Base-by-base conservation (phyloP, 2,797 vertebrate species). In the Trichosurus vulpecula region DNA sequence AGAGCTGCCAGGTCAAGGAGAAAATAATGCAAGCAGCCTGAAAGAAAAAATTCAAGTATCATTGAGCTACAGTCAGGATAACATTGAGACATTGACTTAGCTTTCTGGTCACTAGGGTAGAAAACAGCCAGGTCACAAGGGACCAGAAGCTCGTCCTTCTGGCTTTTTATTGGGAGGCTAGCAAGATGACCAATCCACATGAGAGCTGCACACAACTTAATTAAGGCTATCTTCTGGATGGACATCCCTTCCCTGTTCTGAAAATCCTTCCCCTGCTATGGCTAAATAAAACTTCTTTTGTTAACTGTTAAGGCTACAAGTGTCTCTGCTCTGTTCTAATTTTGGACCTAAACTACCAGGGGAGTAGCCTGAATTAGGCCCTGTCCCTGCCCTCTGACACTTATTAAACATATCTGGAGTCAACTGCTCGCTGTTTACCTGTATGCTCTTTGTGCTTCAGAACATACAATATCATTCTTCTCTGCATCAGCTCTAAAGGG, bases 381-480 rank as follows among this genome's bases (percentile, higher is more conserved):
- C 12, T n/a, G 11, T 35, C 58, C 31, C 58, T n/a, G 16, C 35
- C 16, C 61, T 74, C 35, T 74, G 35, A 74, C 35, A n/a, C 35
- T n/a, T 74, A 61, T 35, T 35, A 61, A 66, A n/a, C 0, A 35
- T 0, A 11, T 0, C 13, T 12, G n/a, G 47, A 47, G 13, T 0
- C 10, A 54, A 2, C 0, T 0, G 31, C 47, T 27, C 31, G 0
- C 54, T 90, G 54, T 51, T 91, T 61, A n/a, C 54, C 54, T 55
- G 0, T 1, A 0, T 0, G 31, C 9, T 12, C 87, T 6, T 4
- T 1, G 52, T 58, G 51, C 22, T 93, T 31, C 5, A 2, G 54
- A 9, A 30, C 13, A 52, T 0, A 0, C 0, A 4, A 54, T 0
- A 2, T 89, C 0, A 0, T 55, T 10, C 55, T 11, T 0, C 2